Base-by-base conservation (phyloP, 2,888 invertebrate genomes). In the Tipula helvola region DNA sequence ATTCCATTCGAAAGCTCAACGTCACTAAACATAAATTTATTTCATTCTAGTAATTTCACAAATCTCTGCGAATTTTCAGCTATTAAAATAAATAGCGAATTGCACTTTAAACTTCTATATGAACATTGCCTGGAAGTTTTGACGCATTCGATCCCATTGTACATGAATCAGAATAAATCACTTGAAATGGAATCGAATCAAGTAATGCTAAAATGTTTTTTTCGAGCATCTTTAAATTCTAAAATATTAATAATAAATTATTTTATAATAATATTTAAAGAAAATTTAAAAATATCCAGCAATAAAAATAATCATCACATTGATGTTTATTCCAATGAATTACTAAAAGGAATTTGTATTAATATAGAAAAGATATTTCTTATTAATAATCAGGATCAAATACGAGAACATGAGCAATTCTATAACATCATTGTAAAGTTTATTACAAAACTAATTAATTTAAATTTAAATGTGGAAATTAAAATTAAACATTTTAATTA, bases 61-160 rank as follows among this genome's bases (percentile, higher is more conserved):
- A 89, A 89, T 90, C 18, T 89, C 90, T 86, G 85, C 88, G 0
- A 87, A 88, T 0, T 90, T 90, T 44, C 42, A 85, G 0, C 89
- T 89, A 89, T 88, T 16, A 86, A 86, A 84, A 85, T 88, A 5
- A 39, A 10, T 0, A 85, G 39, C 13, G 18, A 71, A 28, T 71
- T 71, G 8, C 71, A 71, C 3, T 71, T 28, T 71, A 71, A 71
- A 28, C 28, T 28, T 10, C 71, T 71, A 2, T 71, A 71, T 2
- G 89, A 89, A 85, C 87, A 88, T 8, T 87, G 89, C 47, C 84
- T 91, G 16, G 87, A 88, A 47, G 88, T 91, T 47, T 86, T 91
- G 5, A 88, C 88, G 16, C 88, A 90, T 85, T 89, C 89, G 0
- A 88, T 71, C 10, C 2, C 28, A 0, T 28, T 71, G n/a, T 71